Evolutionary conservation across 2,113 vertebrate species (phyloP).

Genomic region (Pelobates fuscus): DNA sequence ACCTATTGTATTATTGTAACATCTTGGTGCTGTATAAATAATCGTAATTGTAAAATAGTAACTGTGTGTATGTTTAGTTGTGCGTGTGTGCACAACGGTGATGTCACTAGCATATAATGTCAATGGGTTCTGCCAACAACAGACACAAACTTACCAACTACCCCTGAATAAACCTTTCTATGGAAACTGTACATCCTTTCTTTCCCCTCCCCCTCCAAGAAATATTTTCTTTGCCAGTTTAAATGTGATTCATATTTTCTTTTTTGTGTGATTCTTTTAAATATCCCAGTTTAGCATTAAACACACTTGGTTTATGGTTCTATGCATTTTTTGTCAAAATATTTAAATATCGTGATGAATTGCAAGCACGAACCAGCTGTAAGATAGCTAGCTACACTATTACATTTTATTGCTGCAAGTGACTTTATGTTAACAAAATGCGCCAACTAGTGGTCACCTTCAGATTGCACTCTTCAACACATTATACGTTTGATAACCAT

Average conservation of each 20-base stretch:
- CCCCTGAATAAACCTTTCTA: no score
- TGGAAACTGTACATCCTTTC: no score
- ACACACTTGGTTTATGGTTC: not conserved
- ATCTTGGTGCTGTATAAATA: no score
- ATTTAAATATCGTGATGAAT: not conserved
- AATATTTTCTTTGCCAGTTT: no score
- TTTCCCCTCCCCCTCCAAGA: no score
- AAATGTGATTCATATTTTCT: no score
- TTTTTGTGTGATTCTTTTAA: no score
- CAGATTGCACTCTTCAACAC: slow-evolving; percentile 11
- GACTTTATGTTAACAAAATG: slow-evolving; percentile 40
- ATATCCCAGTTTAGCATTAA: no score
- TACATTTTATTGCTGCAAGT: slow-evolving; percentile 1
- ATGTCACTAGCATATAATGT: slow-evolving; percentile 33
- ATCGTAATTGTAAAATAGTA: no score
- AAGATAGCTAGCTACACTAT: not conserved
- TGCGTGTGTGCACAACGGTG: slow-evolving; percentile 10
- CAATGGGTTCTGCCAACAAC: slow-evolving; percentile 13
- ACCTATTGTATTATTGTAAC: not conserved
- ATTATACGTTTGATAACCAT: no score
- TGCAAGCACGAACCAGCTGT: no score
- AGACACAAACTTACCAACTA: slow-evolving; percentile 24
- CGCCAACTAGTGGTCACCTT: slow-evolving; percentile 41
- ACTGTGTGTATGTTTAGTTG: no score
- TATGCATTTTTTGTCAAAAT: not conserved